Evolutionary conservation across 2,113 vertebrate species (phyloP), one percentile per base, ranked within the genome.

Genomic region (Lynx canadensis): DNA sequence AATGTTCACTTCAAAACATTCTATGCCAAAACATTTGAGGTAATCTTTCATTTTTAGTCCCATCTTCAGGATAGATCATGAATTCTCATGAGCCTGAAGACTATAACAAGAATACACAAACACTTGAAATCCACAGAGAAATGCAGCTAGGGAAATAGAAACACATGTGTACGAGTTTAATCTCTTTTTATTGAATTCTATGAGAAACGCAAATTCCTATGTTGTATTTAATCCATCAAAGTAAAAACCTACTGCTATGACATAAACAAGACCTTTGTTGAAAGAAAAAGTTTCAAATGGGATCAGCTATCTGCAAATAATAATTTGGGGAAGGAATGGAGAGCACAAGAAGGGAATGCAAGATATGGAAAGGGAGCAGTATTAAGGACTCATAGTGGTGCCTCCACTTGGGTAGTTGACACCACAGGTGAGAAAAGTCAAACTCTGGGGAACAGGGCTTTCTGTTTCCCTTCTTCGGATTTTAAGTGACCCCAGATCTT

Each of bases 151-250:
- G 18, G 63, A 81, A 80, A 36, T 29, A 83, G 23, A 38, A 57
- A 84, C 71, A 68, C 7, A 27, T 21, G 0, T 88, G 3, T 83
- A 52, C 7, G 55, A 10, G 11, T 36, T 3, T 71, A 65, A 84
- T 84, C 14, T 79, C 60, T 94, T 86, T 93, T 50, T 69, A 88
- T 71, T 88, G 41, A 91, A 92, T 84, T 94, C 33, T 12, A 33
- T 15, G 36, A 69, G 41, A 78, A 97, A 78, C 25, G 10, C 1
- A 83, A 93, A 69, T 71, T 71, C 45, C 50, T 63, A 55, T 7
- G 66, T 48, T n/a, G 8, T 89, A 36, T 83, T 55, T 55, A 92
- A 94, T 65, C 25, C 27, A 63, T 81, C 36, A 92, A 82, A 91
- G 73, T 79, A 91, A 91, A 83, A 88, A 55, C 0, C 36, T 65